Percentiles rank a stretch among this genome's conserved stretches.
Evolutionary conservation across 2,888 invertebrate species (phyloP).

Genomic region (Phlogophora meticulosa): DNA sequence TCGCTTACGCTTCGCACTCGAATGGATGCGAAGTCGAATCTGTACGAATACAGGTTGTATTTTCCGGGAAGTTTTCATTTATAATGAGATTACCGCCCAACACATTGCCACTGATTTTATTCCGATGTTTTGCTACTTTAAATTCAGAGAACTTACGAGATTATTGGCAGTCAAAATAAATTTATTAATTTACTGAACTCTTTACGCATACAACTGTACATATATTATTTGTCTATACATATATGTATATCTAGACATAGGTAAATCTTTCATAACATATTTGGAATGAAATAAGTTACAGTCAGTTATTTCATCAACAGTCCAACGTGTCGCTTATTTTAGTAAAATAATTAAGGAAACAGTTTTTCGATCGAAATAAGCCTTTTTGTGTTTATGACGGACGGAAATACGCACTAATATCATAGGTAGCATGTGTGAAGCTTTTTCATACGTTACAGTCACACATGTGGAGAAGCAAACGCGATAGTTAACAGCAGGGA

Average conservation of each 20-base stretch:
- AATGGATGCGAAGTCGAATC: conserved; percentile 66
- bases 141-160: conserved; percentile 34
- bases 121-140: conserved; percentile 44
- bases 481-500: conserved; percentile 74
- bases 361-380: not conserved
- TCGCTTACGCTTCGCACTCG: conserved; percentile 66
- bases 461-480: conserved; percentile 66
- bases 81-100: conserved; percentile 49
- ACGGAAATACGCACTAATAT: not conserved
- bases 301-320: conserved; percentile 2
- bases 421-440: not conserved
- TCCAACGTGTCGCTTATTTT: not conserved
- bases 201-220: too few species aligned
- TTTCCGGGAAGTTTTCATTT: conserved; percentile 59
- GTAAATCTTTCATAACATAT: conserved; percentile 4
- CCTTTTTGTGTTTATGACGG: not conserved
- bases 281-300: not conserved
- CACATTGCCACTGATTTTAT: conserved; percentile 51
- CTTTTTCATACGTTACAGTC: conserved; percentile 46
- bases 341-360: not conserved
- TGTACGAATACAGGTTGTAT: conserved; percentile 54
- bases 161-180: conserved; percentile 15
- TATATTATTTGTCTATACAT: too few species aligned
- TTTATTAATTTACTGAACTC: not conserved
- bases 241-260: not conserved